Evolutionary conservation across 1,140 invertebrate species (phyloP).

Genomic region (Pollicipes pollicipes): DNA sequence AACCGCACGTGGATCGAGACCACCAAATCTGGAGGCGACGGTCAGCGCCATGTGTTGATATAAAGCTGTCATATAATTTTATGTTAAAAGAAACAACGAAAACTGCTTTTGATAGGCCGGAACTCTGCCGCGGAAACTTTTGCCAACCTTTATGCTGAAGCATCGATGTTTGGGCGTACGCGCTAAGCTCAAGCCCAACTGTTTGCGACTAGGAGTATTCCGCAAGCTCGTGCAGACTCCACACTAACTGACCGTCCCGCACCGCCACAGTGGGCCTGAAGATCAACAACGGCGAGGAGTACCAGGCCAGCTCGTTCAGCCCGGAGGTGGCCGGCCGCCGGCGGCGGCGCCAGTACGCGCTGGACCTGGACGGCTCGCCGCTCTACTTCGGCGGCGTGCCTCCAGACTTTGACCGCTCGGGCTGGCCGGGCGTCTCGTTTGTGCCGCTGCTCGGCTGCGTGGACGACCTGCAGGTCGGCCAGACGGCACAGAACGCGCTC

Average conservation of each 20-base stretch:
- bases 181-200: too few relatives aligned
- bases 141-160: too few relatives aligned
- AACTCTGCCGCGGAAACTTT: too few relatives aligned
- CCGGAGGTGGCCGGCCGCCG: not conserved
- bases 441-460: conserved; percentile 62
- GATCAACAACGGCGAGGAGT: not conserved
- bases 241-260: too few relatives aligned
- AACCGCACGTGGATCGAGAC: conserved; percentile 18
- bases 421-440: conserved; percentile 7
- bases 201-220: too few relatives aligned
- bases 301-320: not conserved
- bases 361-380: conserved; percentile 27
- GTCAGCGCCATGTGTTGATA: too few relatives aligned
- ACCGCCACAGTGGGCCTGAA: not conserved
- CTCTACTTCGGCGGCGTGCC: conserved; percentile 61
- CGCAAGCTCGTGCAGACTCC: too few relatives aligned
- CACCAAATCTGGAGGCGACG: conserved; percentile 3
- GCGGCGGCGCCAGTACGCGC: conserved; percentile 28
- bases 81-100: too few relatives aligned
- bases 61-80: too few relatives aligned
- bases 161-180: too few relatives aligned
- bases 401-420: conserved; percentile 36
- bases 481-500: conserved; percentile 44
- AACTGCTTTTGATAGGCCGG: too few relatives aligned
- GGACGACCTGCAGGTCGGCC: conserved; percentile 52